phyloP scores from a whole-genome alignment of 1,140 invertebrate genomes.

The Sitobion miscanthi region DNA sequence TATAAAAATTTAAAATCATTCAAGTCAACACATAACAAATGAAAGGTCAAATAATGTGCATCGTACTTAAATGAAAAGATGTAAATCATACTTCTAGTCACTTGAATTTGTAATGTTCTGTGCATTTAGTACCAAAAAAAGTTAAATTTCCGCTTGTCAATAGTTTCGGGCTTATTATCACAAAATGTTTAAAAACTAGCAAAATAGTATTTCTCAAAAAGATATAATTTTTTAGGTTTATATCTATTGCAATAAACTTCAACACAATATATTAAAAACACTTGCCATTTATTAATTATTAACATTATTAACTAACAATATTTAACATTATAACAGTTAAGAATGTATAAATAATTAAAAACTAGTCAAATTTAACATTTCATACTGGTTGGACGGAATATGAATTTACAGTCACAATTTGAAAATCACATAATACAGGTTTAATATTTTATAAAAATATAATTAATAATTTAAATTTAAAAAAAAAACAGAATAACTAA shows the following conservation, averaged over 20 bases:
- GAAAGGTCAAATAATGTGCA: neutral
- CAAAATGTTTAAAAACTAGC: neutral
- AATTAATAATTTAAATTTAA: neutral
- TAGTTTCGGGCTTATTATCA: neutral
- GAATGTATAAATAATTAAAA: conserved; percentile 19
- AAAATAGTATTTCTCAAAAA: neutral
- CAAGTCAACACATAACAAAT: no score
- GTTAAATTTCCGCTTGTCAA: no score
- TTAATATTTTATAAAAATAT: conserved; percentile 41
- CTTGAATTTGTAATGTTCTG: neutral
- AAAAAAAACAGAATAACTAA: neutral
- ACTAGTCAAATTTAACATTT: conserved; percentile 14
- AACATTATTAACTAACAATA: conserved; percentile 8
- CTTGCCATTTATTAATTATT: conserved; percentile 1
- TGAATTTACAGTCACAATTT: conserved; percentile 36
- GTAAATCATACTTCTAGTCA: neutral
- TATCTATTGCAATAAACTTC: neutral
- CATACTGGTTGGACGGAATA: conserved; percentile 53
- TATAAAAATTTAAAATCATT: no score
- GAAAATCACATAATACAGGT: conserved; percentile 47
- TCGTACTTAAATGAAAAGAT: neutral
- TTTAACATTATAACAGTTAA: conserved; percentile 32
- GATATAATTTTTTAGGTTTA: neutral
- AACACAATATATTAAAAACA: conserved; percentile 29
- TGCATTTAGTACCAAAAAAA: neutral